These are phyloP conservation scores for Halcyon senegalensis DNA, from an alignment of 2,113 vertebrate genomes.

Conservation along the genomic window DNA sequence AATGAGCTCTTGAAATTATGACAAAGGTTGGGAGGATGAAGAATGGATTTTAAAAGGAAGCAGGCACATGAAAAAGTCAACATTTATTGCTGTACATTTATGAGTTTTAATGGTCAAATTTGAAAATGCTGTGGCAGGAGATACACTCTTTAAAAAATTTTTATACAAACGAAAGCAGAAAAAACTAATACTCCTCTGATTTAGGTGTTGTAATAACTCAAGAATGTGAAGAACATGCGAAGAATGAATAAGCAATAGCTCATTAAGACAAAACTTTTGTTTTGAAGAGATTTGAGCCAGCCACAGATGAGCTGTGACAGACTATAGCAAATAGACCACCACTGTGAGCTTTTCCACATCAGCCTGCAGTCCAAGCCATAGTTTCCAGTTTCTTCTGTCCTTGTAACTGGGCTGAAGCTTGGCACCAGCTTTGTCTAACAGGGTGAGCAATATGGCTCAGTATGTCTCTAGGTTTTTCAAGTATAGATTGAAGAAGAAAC, in stretches of 20 bases:
- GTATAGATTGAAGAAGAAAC: background rate
- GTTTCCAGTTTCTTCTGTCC: background rate
- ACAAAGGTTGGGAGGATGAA: background rate
- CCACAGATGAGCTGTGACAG: background rate
- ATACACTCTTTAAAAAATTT: background rate
- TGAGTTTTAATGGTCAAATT: background rate
- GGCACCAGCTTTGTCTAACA: background rate
- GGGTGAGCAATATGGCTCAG: background rate
- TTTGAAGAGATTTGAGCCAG: background rate
- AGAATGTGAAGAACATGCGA: background rate
- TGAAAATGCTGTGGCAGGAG: background rate
- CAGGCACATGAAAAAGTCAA: background rate
- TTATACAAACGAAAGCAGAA: background rate
- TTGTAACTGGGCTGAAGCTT: background rate
- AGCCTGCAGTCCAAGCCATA: background rate
- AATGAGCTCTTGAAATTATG: background rate
- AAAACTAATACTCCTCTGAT: background rate
- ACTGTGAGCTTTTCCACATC: background rate
- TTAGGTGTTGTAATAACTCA: background rate
- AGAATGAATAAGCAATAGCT: background rate
- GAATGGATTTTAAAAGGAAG: background rate
- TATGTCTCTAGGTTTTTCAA: background rate
- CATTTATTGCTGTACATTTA: background rate
- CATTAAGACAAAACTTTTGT: background rate
- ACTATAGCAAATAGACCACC: background rate